Evolutionary conservation across 2,888 invertebrate genomes (phyloP), one percentile per base, ranked within the genome.

Genomic region (Ormyrus labotus): DNA sequence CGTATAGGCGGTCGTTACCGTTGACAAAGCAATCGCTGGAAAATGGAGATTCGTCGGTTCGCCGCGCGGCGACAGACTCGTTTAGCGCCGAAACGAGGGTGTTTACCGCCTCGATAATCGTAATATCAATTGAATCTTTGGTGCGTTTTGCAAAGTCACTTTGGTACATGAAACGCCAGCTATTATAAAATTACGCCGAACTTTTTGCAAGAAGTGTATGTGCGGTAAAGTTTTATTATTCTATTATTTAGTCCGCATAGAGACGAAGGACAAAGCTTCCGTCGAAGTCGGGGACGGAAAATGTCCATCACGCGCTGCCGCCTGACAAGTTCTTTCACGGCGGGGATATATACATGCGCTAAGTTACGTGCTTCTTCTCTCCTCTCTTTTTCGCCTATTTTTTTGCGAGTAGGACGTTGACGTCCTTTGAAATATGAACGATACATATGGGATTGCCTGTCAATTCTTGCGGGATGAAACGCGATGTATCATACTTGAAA

Each of bases 371-470:
- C 11, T 9, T 57, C 47, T 55, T 57, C 47, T 10, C 8, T 34
- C 34, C 34, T 34, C 34, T 19, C 4, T 34, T 34, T 47, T 47
- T 53, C 7, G 10, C 10, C 10, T 34, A 19, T 68, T 68, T 51
- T 51, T 69, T 58, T 6, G 13, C 7, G 6, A 68, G 19, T 0
- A 57, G 47, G 57, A 13, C 47, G 69, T 55, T 57, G 69, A 69
- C 69, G 5, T 70, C 48, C 69, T 58, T 70, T 58, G 69, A 70
- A 70, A 70, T 19, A 48, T 70, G 58, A 58, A 58, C 48, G 57
- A 58, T 70, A 47, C 34, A 57, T 47, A 70, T 58, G 57, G 69
- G 58, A 58, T 70, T 70, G 58, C 69, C 69, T 58, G 58, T 70
- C 69, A 70, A 70, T 70, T 48, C 58, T 58, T 58, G 47, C 13